Evolutionary conservation across 2,888 invertebrate species (phyloP).

Genomic region (Philereme transversata): DNA sequence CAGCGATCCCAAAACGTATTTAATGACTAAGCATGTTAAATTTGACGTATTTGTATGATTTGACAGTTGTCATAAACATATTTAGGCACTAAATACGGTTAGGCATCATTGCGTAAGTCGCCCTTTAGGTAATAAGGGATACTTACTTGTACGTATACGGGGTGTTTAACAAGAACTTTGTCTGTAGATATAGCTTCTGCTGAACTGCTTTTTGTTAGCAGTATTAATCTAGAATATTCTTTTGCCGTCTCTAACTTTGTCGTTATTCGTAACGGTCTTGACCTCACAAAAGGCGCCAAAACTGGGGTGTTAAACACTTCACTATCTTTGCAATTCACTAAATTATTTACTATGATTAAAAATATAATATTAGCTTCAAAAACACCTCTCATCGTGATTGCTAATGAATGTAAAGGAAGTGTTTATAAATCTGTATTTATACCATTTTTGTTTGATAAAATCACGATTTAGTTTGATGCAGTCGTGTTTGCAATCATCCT

Average conservation of each 20-base stretch:
- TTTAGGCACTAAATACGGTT: too few species aligned
- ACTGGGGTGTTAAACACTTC: conserved; percentile 49
- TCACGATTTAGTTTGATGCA: conserved; percentile 57
- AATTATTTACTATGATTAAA: conserved; percentile 19
- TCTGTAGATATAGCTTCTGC: conserved; percentile 21
- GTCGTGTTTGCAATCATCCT: conserved; percentile 19
- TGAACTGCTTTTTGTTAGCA: conserved; percentile 53
- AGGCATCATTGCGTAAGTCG: too few species aligned
- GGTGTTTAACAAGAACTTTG: conserved; percentile 38
- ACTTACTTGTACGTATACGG: conserved; percentile 71
- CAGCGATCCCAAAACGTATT: too few species aligned
- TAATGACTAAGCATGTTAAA: too few species aligned
- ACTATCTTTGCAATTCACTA: conserved; percentile 14
- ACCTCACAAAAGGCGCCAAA: conserved; percentile 54
- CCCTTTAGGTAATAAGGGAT: too few species aligned
- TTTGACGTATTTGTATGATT: too few species aligned
- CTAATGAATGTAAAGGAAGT: conserved; percentile 54
- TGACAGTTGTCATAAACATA: too few species aligned
- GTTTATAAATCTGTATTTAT: conserved; percentile 65
- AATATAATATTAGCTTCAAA: conserved; percentile 33
- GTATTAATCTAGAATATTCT: conserved; percentile 65
- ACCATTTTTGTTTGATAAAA: conserved; percentile 56
- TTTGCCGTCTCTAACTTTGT: conserved; percentile 53
- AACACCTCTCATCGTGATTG: conserved; percentile 53
- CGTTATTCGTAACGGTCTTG: too few species aligned